Base-by-base conservation (phyloP, 2,113 vertebrate species). In the Sinocyclocheilus maitianheensis region DNA sequence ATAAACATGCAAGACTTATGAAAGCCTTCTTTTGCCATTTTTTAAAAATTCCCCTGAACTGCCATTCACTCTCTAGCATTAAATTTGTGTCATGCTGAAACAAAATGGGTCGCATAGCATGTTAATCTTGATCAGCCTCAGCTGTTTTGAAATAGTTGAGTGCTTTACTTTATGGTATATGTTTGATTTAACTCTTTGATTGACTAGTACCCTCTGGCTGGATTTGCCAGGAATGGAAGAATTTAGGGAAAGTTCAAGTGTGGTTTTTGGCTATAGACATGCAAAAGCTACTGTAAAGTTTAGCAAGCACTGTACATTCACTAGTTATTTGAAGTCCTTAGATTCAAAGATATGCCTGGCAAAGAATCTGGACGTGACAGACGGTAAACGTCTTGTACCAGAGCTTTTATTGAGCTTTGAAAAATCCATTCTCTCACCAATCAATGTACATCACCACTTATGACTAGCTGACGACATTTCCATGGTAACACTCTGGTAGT, bases 41-140 rank as follows among this genome's bases (percentile, higher is more conserved):
- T 16, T 67, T 34, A 26, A 26, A 26, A 75, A 53, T 53, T 14
- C 43, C 10, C 40, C 3, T 0, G 13, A 53, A 77, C 24, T 77
- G 48, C 86, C 81, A 10, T 82, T 81, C 83, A 86, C 87, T 86
- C 81, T 86, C 87, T 89, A 86, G 87, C 90, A 40, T 43, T 76
- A 24, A 48, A 24, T 24, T 9, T 20, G 37, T 22, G 13, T 46
- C 60, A 46, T 4, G 8, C 4, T 81, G 14, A 89, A 86, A 81
- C 90, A 90, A 91, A 93, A 87, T 89, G 87, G 78, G 87, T 81
- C 79, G 72, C 82, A 91, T 91, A 87, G 88, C 89, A 76, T 89
- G 67, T 87, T 87, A 77, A 90, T 90, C 88, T 84, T 91, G 92
- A 93, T 91, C 91, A 88, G 91, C 81, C 91, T 93, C 88, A 87